Evolutionary conservation across 2,797 vertebrate genomes (phyloP).

Genomic region (Enteromius mattozi): DNA sequence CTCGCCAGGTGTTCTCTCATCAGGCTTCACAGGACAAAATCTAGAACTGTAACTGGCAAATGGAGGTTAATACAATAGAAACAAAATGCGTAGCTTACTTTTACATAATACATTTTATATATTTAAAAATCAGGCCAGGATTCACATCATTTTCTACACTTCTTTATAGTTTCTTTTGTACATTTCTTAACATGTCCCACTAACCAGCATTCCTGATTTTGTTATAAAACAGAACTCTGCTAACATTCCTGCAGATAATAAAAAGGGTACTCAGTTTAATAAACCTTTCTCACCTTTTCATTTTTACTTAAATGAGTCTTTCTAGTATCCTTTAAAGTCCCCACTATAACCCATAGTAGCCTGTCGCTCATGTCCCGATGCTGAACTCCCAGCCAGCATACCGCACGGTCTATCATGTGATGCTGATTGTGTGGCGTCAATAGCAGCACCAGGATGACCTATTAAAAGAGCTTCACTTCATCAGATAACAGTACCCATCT

Average conservation of each 20-base stretch:
- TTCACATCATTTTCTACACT: not conserved
- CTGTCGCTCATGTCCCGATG: no score
- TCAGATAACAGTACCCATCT: slow-evolving; percentile 10
- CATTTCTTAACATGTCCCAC: not conserved
- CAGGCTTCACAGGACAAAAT: no score
- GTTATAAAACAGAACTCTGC: not conserved
- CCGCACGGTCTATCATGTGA: not conserved
- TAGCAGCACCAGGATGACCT: not conserved
- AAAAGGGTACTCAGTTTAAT: not conserved
- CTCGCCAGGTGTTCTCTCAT: no score
- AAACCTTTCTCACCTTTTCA: not conserved
- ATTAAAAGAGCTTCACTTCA: not conserved
- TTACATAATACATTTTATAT: not conserved
- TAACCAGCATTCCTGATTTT: not conserved
- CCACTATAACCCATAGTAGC: no score
- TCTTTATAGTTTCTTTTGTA: not conserved
- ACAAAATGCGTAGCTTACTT: no score
- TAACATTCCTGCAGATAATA: not conserved
- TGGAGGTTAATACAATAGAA: not conserved
- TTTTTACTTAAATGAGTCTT: not conserved
- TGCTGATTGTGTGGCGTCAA: slow-evolving; percentile 3
- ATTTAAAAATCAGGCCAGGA: not conserved
- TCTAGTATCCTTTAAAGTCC: not conserved
- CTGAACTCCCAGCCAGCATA: no score
- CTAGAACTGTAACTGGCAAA: no score